Conservation (phyloP, 2,113 vertebrate genomes). For the Cyanistes caeruleus region DNA sequence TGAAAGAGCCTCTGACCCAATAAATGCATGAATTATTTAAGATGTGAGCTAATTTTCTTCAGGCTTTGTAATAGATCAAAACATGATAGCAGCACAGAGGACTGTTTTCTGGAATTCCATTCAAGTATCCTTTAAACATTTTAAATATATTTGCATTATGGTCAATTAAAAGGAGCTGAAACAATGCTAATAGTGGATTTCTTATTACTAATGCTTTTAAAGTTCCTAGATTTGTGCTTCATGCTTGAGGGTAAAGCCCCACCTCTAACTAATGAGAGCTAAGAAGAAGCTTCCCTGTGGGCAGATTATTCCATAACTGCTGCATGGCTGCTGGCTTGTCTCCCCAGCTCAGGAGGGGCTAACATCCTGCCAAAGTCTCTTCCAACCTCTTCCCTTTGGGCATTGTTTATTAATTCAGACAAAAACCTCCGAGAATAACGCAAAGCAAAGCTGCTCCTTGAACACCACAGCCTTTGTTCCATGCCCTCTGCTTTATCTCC, state of each 20-base stretch:
- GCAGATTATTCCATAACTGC: slow-evolving; percentile 45
- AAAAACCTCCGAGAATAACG: slow-evolving; percentile 3
- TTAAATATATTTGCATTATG: slow-evolving; percentile 32
- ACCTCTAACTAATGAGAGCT: slow-evolving; percentile 47
- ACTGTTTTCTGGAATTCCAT: slow-evolving; percentile 9
- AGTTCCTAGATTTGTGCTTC: slow-evolving; percentile 37
- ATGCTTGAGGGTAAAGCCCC: slow-evolving; percentile 36
- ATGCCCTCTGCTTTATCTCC: neutral
- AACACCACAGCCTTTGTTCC: slow-evolving; percentile 15
- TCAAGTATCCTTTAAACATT: slow-evolving; percentile 19
- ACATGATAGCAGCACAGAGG: neutral
- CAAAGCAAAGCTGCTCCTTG: slow-evolving; percentile 30
- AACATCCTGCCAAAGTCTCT: slow-evolving; percentile 45
- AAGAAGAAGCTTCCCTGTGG: slow-evolving; percentile 30
- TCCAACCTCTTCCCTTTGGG: slow-evolving; percentile 22
- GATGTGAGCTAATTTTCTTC: slow-evolving; percentile 17
- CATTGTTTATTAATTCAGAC: slow-evolving; percentile 54
- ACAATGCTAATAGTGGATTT: slow-evolving; percentile 56
- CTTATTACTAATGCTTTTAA: slow-evolving; percentile 46
- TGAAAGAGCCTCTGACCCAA: slow-evolving; percentile 38
- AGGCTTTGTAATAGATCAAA: neutral
- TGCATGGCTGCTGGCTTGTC: slow-evolving; percentile 21
- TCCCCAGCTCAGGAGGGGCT: slow-evolving; percentile 4
- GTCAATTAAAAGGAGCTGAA: slow-evolving; percentile 44
- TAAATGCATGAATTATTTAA: slow-evolving; percentile 57